Percentiles rank a stretch among this genome's conserved stretches.
phyloP scores from a whole-genome alignment of 1,140 invertebrate genomes.

The Teleogryllus occipitalis region DNA sequence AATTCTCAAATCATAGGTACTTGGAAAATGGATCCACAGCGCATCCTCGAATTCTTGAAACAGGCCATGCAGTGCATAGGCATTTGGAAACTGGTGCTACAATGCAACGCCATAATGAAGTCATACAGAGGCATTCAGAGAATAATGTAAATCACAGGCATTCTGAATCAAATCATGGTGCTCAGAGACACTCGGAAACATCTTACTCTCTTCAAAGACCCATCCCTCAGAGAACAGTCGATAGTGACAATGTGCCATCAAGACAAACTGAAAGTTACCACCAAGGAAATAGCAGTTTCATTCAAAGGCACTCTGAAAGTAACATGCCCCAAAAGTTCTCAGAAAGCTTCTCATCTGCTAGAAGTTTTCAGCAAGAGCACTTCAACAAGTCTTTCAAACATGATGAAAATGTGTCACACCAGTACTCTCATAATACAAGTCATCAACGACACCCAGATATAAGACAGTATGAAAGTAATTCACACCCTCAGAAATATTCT shows the following conservation, averaged over 20 bases:
- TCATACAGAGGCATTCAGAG: background rate
- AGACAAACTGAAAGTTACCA: background rate
- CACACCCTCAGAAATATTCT: background rate
- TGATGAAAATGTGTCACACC: background rate
- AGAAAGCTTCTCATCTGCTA: background rate
- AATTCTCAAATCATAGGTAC: constrained; percentile 5
- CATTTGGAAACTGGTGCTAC: background rate
- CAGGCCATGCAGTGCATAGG: background rate
- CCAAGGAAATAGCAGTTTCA: background rate
- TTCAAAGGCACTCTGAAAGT: constrained; percentile 4
- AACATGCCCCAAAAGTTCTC: background rate
- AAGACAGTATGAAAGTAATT: background rate
- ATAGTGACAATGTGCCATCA: background rate
- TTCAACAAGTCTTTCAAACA: background rate
- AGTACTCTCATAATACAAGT: background rate
- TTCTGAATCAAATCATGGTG: background rate
- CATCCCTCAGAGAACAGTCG: no score
- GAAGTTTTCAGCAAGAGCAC: background rate
- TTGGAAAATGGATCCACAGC: constrained; percentile 8
- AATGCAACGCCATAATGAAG: background rate
- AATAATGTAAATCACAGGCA: background rate
- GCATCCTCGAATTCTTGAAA: background rate
- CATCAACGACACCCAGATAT: background rate
- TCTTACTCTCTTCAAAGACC: background rate
- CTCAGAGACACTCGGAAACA: background rate